Percentiles rank a stretch among this genome's conserved stretches.
These are phyloP conservation scores for Taphrorychus bicolor DNA, from an alignment of 2,888 invertebrate genomes.

Conservation along the genomic window DNA sequence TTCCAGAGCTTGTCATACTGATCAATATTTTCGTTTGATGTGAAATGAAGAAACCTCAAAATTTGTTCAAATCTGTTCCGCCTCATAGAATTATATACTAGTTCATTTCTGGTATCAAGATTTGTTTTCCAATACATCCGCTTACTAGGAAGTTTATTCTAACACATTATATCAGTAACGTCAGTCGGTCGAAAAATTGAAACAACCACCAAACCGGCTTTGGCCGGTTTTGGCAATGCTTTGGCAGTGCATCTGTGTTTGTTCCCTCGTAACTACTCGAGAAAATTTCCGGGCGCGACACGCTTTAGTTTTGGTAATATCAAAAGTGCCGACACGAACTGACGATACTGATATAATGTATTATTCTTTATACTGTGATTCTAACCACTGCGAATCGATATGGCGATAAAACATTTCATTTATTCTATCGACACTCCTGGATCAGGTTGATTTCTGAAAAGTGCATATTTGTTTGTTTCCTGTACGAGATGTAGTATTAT, in stretches of 20 bases:
- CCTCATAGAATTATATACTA: conserved; percentile 22
- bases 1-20: conserved; percentile 26
- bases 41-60: conserved; percentile 1
- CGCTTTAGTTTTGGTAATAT: too few relatives aligned
- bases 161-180: too few relatives aligned
- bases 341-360: too few relatives aligned
- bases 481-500: not conserved
- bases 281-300: too few relatives aligned
- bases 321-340: too few relatives aligned
- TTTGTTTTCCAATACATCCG: conserved; percentile 24
- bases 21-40: conserved; percentile 4
- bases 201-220: too few relatives aligned
- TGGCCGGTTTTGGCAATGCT: too few relatives aligned
- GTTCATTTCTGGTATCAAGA: conserved; percentile 25
- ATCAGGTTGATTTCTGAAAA: conserved; percentile 36
- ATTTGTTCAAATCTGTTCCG: conserved; percentile 14
- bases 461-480: conserved; percentile 36
- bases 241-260: too few relatives aligned
- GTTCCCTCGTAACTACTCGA: too few relatives aligned
- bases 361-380: too few relatives aligned
- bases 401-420: conserved; percentile 39
- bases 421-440: conserved; percentile 33
- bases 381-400: conserved; percentile 43
- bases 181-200: too few relatives aligned
- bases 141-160: conserved; percentile 32